These are phyloP conservation scores for Passerculus sandwichensis DNA, from an alignment of 2,797 vertebrate species.

Conservation along the genomic window DNA sequence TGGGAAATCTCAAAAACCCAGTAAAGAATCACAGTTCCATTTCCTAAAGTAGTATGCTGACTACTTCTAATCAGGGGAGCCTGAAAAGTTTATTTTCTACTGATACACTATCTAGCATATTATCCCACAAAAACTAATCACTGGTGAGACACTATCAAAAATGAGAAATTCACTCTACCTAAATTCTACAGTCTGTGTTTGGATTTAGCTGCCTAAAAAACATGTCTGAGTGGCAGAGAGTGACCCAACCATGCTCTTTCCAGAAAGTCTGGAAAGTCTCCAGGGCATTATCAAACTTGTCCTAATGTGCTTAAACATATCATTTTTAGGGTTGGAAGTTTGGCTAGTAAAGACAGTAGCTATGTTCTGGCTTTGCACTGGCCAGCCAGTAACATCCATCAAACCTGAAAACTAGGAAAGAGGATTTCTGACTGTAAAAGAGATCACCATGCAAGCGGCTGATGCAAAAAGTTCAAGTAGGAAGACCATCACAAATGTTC, in stretches of 20 bases:
- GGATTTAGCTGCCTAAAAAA: neutral
- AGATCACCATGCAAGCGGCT: neutral
- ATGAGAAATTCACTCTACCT: neutral
- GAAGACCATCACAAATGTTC: neutral
- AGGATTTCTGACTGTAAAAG: neutral
- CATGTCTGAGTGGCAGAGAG: fast-evolving
- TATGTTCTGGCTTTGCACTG: neutral
- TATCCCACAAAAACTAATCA: neutral
- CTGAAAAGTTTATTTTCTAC: neutral
- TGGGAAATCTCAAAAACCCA: neutral
- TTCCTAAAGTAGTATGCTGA: neutral
- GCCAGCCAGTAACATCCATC: neutral
- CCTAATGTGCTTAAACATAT: neutral
- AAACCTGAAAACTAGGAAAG: neutral
- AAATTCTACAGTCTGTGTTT: neutral
- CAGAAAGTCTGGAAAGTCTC: neutral
- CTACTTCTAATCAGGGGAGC: neutral
- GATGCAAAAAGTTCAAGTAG: neutral
- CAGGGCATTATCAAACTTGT: neutral
- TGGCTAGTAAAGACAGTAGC: neutral
- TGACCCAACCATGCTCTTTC: neutral
- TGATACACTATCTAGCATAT: neutral
- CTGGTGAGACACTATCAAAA: neutral
- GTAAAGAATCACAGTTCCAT: neutral
- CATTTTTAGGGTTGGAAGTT: neutral